Percentiles rank a stretch among this genome's conserved stretches.
Conservation (phyloP, 2,113 vertebrate species). For the Pelodiscus sinensis region DNA sequence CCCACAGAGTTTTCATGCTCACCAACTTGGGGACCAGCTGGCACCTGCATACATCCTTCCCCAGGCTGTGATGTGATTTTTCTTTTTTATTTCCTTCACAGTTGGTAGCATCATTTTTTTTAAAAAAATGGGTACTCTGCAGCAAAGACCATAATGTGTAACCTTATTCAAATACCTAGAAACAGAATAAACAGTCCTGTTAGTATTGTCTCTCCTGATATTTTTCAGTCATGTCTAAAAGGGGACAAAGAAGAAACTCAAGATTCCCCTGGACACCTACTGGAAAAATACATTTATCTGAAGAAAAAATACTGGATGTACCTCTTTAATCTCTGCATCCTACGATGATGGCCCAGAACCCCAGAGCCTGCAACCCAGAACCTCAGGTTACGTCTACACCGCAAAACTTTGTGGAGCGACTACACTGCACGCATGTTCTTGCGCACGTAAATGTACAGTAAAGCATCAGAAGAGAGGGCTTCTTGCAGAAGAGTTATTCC, state of each 20-base stretch:
- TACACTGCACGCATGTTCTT: no score
- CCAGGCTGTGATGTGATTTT: neutral
- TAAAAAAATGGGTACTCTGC: constrained; percentile 35
- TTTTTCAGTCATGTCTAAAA: constrained; percentile 26
- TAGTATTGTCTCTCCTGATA: neutral
- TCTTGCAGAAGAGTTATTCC: no score
- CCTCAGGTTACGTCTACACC: no score
- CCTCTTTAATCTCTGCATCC: neutral
- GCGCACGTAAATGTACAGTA: no score
- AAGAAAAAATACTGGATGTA: neutral
- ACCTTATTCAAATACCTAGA: constrained; percentile 23
- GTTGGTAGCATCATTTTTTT: neutral
- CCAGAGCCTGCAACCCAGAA: neutral
- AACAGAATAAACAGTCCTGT: neutral
- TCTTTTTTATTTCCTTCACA: constrained; percentile 44
- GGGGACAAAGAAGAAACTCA: neutral
- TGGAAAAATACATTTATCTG: neutral
- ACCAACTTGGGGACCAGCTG: neutral
- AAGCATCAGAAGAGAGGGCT: no score
- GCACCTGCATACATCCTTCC: neutral
- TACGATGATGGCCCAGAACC: neutral
- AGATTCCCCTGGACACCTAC: neutral
- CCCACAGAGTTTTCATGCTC: neutral
- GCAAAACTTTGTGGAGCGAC: no score
- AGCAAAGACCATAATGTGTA: constrained; percentile 18